Base-by-base conservation (phyloP, 2,888 invertebrate species). In the Thymelicus lineola region DNA sequence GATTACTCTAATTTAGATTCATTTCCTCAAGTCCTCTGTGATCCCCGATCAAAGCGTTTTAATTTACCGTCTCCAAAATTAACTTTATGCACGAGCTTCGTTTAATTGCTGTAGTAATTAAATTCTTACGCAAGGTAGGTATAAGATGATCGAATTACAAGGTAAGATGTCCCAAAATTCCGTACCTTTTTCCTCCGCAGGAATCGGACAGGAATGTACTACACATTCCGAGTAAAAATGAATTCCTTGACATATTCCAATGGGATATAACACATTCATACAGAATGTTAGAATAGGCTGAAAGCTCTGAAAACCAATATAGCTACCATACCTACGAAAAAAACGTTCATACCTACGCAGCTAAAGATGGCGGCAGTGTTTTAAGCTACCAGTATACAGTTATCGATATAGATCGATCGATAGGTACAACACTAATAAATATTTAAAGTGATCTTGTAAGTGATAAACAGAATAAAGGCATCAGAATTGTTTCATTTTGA, bases 81-180 rank as follows among this genome's bases (percentile, higher is more conserved):
- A 67, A 42, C 17, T 67, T 66, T 60, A 66, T 55, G 61, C 45
- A 38, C 67, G 15, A 55, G 61, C 61, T 42, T 61, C 60, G 35
- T 61, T 67, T 67, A 67, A 67, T 67, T 67, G 61, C 55, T 53
- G 17, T 45, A 55, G 46, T 68, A 62, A 68, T 68, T 68, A 68
- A 68, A 68, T 68, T 68, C 67, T 62, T 55, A 68, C 53, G 61
- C 42, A 55, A 68, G 67, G 20, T 53, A 67, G 60, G 66, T 35
- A 67, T 35, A 53, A 17, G 57, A 48, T 50, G 17, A 69, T 69
- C 62, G 63, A 69, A 69, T 69, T 69, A 69, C 58, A 61, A 62
- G 62, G 68, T 62, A 62, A 68, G 62, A 62, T 42, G 60, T 48
- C 59, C 46, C 68, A 5, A 57, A 69, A 69, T 69, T 17, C 68